These are phyloP conservation scores for Catocala fraxini DNA, from an alignment of 2,888 invertebrate genomes.

Conservation along the genomic window DNA sequence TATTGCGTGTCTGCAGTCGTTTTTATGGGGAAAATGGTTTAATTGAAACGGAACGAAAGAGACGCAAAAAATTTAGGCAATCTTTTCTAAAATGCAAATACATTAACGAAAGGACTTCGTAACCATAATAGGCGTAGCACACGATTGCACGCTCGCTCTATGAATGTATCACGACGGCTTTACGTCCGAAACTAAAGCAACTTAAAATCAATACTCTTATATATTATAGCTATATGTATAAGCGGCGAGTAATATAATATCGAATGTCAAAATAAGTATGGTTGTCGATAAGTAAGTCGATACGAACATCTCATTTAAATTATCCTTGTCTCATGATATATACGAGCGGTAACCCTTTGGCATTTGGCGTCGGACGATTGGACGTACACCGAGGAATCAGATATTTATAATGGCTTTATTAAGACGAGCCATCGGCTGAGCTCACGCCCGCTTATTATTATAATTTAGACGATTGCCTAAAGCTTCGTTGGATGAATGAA, in stretches of 20 bases:
- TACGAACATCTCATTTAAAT: constrained; percentile 60
- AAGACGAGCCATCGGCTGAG: constrained; percentile 79
- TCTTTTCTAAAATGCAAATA: constrained; percentile 47
- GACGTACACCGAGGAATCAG: constrained; percentile 77
- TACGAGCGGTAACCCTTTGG: constrained; percentile 74
- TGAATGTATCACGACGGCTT: constrained; percentile 48
- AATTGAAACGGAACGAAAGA: constrained; percentile 36
- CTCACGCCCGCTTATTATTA: constrained; percentile 87
- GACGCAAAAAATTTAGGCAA: constrained; percentile 32
- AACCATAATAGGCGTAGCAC: constrained; percentile 49
- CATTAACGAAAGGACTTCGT: constrained; percentile 40
- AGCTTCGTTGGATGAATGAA: constrained; percentile 80
- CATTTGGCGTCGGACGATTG: constrained; percentile 73
- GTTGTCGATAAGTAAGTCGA: constrained; percentile 53
- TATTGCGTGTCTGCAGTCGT: constrained; percentile 31
- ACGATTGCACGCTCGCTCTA: constrained; percentile 50
- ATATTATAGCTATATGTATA: constrained; percentile 21
- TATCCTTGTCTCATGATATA: constrained; percentile 64
- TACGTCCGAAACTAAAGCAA: constrained; percentile 35
- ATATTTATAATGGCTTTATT: constrained; percentile 87
- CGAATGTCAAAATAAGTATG: constrained; percentile 50
- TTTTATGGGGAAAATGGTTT: constrained; percentile 29
- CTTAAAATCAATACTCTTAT: constrained; percentile 33
- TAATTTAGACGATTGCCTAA: constrained; percentile 87
- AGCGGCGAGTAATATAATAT: constrained; percentile 38